phyloP scores from a whole-genome alignment of 2,113 vertebrate species.

The Thalassoma bifasciatum region DNA sequence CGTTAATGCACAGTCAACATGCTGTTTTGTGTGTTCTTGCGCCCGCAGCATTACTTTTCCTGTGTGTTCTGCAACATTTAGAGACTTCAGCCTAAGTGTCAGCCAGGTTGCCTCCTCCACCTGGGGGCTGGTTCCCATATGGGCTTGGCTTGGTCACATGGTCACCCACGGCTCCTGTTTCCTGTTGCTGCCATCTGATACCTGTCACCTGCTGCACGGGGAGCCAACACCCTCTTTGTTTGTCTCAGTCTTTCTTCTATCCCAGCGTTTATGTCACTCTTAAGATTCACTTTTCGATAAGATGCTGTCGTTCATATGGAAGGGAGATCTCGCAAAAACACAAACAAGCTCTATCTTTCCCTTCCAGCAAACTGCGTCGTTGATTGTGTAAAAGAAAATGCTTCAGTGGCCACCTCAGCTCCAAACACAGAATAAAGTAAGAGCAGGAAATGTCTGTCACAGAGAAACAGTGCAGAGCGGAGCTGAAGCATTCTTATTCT shows the following conservation, averaged over 20 bases:
- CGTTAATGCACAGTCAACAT: neutral
- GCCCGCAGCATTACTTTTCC: neutral
- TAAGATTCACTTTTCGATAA: neutral
- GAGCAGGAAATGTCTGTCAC: constrained; percentile 60
- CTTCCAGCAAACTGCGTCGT: neutral
- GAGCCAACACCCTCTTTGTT: constrained; percentile 39
- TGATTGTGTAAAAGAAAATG: neutral
- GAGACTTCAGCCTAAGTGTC: constrained; percentile 9
- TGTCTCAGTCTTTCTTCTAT: neutral
- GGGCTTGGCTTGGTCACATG: constrained; percentile 51
- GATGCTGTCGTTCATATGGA: neutral
- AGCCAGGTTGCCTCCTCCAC: constrained; percentile 18
- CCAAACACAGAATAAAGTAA: constrained; percentile 37
- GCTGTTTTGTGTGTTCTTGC: neutral
- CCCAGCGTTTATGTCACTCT: constrained; percentile 2
- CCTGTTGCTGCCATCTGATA: constrained; percentile 67
- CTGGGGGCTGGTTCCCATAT: constrained; percentile 44
- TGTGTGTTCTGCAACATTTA: constrained; percentile 1
- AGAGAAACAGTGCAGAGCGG: constrained; percentile 30
- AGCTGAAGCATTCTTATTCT: constrained; percentile 43
- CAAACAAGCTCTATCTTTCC: neutral
- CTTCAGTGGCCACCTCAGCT: neutral
- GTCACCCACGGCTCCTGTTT: constrained; percentile 46
- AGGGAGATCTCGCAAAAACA: neutral
- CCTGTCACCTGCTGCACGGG: constrained; percentile 64